Conservation (phyloP, 1,140 invertebrate genomes). For the Lasioglossum albipes region DNA sequence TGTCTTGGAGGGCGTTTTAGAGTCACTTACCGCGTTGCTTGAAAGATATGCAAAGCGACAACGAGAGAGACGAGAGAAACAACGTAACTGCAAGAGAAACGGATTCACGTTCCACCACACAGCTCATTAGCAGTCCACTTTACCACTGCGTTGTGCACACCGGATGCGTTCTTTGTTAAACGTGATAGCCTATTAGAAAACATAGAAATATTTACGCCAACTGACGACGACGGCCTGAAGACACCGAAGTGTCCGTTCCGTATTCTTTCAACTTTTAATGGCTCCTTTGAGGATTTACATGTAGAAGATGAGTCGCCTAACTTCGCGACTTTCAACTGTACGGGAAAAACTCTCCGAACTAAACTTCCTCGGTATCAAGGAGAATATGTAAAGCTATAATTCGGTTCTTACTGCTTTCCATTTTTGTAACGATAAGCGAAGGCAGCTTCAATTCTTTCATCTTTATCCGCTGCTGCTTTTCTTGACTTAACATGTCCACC, state of each 20-base stretch:
- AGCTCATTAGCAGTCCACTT: constrained; percentile 64
- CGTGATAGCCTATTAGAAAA: constrained; percentile 3
- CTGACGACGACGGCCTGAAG: neutral
- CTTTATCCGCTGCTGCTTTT: no score
- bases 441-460: no score
- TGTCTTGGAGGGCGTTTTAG: constrained; percentile 63
- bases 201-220: neutral
- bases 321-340: no score
- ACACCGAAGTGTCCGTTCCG: neutral
- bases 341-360: no score
- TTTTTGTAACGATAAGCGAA: no score
- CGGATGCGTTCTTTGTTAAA: constrained; percentile 30
- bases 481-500: no score
- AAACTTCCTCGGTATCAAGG: no score
- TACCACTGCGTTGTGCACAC: constrained; percentile 46
- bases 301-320: neutral
- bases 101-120: constrained; percentile 54
- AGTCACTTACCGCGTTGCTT: constrained; percentile 47
- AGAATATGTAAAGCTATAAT: no score
- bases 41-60: constrained; percentile 54
- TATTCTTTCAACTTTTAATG: neutral
- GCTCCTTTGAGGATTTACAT: neutral
- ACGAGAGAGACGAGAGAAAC: constrained; percentile 47
- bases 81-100: constrained; percentile 55
- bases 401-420: no score